Evolutionary conservation across 1,140 invertebrate species (phyloP), one percentile per base, ranked within the genome.

Genomic region (Drosophila ananassae): DNA sequence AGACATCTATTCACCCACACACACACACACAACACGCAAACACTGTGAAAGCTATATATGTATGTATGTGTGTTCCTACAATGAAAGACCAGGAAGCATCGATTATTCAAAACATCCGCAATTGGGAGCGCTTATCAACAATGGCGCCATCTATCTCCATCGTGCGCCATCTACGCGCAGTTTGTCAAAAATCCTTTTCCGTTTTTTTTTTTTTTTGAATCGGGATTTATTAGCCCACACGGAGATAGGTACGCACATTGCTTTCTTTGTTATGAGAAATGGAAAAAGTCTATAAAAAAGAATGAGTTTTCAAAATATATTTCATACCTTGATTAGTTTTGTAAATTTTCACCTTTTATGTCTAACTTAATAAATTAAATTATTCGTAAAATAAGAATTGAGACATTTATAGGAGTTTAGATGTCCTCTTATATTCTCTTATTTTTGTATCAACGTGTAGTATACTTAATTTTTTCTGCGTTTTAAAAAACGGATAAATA

Each of bases 91-190:
- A 79, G 83, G 83, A 89, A 89, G 73, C 83, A 89, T 89, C 83
- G 83, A 89, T 89, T 89, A 89, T 89, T 89, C 83, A 83, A 89
- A 89, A 89, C 79, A 89, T 89, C 82, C 82, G 83, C 83, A 87
- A 87, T 87, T 87, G 75, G 32, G 69, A 69, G 55, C 62, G 78
- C 83, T 87, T 82, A 87, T 87, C 82, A 87, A 87, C 82, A 69
- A 74, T 56, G 61, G 82, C 82, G 82, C 71, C 82, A 78, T 80
- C 79, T 78, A 79, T 73, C 58, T 73, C 30, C 46, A 44, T 44
- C 60, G 44, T 51, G 50, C 69, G 71, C 47, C 78, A 69, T 75
- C 59, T 62, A 73, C 73, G 66, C 74, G 75, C 82, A 87, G 78
- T 87, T 87, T 87, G 82, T 87, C 82, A 87, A 87, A 87, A 81